Base-by-base conservation (phyloP, 2,888 invertebrate genomes). In the Euzetes globulus region DNA sequence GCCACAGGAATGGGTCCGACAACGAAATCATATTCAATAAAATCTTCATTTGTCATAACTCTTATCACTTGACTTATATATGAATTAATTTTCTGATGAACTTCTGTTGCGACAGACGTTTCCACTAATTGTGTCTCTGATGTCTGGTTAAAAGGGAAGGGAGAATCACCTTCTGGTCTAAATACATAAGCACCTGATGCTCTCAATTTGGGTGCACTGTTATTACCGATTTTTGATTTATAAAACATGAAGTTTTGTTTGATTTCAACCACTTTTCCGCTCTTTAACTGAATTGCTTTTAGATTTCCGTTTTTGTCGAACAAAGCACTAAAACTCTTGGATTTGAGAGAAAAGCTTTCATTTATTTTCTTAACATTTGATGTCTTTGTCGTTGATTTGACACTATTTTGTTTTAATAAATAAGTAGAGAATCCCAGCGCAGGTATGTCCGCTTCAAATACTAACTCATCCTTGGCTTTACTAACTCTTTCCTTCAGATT, bases 151-250 rank as follows among this genome's bases (percentile, higher is more conserved):
- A 29, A 33, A 7, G 15, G 25, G 27, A n/a, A 15, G 6, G 68
- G 68, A 17, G 68, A 22, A 3, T 74, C 41, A 22, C 27, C 58
- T 11, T 71, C 71, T 2, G 74, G 68, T 29, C 74, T 41, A 15
- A 74, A 92, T 47, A 96, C 90, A 80, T 99, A 98, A 0, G 97
- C 97, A 0, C 98, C 98, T 0, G 96, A 95, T 0, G 94, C 88
- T 76, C 94, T 85, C 78, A 87, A 87, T 0, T 82, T 80, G 55
- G 74, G 75, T 47, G 76, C 75, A 7, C 71, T 73, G 55, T 77
- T 74, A 68, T 77, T 76, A 0, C 79, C 79, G 3, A 73, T 72
- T 73, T 76, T 75, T 41, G 76, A 78, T 58, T 77, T 84, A 80
- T 94, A 95, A 80, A 88, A 94, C 27, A 87, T 84, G 80, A 91